Percentiles rank a stretch among this genome's conserved stretches.
Evolutionary conservation across 2,888 invertebrate species (phyloP).

Genomic region (Saturnia japonica): DNA sequence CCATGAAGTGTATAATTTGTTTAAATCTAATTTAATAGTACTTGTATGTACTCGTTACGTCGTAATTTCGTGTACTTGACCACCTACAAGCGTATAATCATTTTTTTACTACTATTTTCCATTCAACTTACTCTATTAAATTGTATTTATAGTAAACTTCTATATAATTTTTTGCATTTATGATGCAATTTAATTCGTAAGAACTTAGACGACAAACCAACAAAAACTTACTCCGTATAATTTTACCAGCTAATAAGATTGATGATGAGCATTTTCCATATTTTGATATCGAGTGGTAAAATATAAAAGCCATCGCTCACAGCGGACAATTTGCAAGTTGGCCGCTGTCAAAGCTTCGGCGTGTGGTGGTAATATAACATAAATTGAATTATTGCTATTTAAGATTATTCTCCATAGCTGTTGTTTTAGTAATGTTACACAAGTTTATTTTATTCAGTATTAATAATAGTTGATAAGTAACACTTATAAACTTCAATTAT

Average conservation of each 20-base stretch:
- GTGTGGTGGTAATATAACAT: constrained; percentile 26
- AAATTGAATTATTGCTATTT: constrained; percentile 35
- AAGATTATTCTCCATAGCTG: constrained; percentile 16
- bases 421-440: not conserved
- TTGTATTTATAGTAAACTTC: not conserved
- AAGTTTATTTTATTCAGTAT: too few species aligned
- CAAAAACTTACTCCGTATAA: not conserved
- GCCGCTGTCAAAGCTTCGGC: constrained; percentile 32
- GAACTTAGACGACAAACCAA: not conserved
- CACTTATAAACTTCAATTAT: too few species aligned
- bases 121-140: not conserved
- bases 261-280: constrained; percentile 37
- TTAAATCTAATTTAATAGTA: too few species aligned
- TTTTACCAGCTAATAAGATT: constrained; percentile 38
- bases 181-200: not conserved
- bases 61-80: too few species aligned
- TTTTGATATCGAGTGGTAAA: constrained; percentile 37
- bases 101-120: not conserved
- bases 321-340: constrained; percentile 46
- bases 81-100: too few species aligned
- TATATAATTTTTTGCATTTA: not conserved
- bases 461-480: too few species aligned
- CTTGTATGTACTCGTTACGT: too few species aligned
- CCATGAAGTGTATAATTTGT: too few species aligned
- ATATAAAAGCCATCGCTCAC: constrained; percentile 45